Evolutionary conservation across 2,888 invertebrate genomes (phyloP), one percentile per base, ranked within the genome.

Genomic region (Lithophane leautieri): DNA sequence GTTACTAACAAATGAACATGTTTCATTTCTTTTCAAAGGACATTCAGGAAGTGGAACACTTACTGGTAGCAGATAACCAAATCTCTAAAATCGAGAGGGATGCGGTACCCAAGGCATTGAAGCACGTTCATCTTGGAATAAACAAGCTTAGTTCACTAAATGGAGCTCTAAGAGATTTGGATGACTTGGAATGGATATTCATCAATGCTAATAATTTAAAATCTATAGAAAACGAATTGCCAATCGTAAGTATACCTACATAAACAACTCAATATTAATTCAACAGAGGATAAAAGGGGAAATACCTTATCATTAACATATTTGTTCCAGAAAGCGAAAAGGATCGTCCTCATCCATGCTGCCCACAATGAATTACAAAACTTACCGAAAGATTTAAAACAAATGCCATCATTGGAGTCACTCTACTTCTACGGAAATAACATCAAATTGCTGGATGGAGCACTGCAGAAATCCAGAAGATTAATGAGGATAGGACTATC

Each of bases 121-220:
- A 97, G 70, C 97, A 97, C 70, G 94, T 98, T 16, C 98, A 98
- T 91, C 95, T 98, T 73, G 98, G 98, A 0, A 97, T 98, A 19
- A 98, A 98, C 93, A 97, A 97, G 88, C 95, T 98, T 63, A 97
- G 96, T 76, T 97, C 97, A 70, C 93, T 98, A 72, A 98, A 98
- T 91, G 98, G 98, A n/a, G 98, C 98, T 1, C 93, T 98, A n/a
- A 97, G 97, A 80, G 97, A 98, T 76, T 94, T 98, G 68, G 97
- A 97, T 79, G 97, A 98, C 79, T 94, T 98, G 79, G 97, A 98
- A 89, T 98, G 98, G 97, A 96, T 98, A 67, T 98, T 98, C 86
- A 97, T 98, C 69, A 98, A 98, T 90, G 97, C 97, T 73, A 98
- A 98, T 93, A 97, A 98, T 86, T 95, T 98, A 76, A 97, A 97